Evolutionary conservation across 2,797 vertebrate species (phyloP), one percentile per base, ranked within the genome.

Genomic region (Danio choprae): DNA sequence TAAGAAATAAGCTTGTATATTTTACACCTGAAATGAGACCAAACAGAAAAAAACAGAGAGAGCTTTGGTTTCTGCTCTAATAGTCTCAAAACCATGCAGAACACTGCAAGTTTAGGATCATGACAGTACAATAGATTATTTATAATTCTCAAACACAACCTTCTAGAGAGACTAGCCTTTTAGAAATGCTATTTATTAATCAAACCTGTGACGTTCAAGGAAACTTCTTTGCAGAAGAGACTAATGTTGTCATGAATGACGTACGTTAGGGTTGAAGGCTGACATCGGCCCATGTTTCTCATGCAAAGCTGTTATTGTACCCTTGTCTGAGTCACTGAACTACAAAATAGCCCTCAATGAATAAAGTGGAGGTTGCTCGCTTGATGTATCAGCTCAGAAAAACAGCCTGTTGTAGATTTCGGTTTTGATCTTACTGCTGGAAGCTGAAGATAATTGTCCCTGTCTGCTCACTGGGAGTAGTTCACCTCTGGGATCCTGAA

Each of bases 371-470:
- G 29, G 46, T 63, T 50, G 46, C 46, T 60, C 11, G 12, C 72
- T 73, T 22, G 20, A 18, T 46, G 40, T 15, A 48, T 58, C n/a
- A 40, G 5, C n/a, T 77, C 22, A 48, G 44, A 59, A 69, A 78
- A 78, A 44, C 36, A 51, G 44, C n/a, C 29, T 41, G 29, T 50
- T 62, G 9, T 43, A 43, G 44, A 40, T 51, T 75, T 64, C 55
- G 22, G 36, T 53, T 48, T 63, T 15, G 46, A 79, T 40, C 18
- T 60, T 18, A 60, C 55, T 51, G 16, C 16, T 60, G 29, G 10
- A 56, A 59, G 18, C 56, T 50, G 29, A 51, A 79, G 44, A 78
- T 60, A 60, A 78, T 72, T 58, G 36, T 64, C 79, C 74, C 70
- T 55, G 18, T 51, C 8, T 79, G 11, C 56, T 67, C 81, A 79